Conservation (phyloP, 2,888 invertebrate genomes). For the Plutella xylostella region DNA sequence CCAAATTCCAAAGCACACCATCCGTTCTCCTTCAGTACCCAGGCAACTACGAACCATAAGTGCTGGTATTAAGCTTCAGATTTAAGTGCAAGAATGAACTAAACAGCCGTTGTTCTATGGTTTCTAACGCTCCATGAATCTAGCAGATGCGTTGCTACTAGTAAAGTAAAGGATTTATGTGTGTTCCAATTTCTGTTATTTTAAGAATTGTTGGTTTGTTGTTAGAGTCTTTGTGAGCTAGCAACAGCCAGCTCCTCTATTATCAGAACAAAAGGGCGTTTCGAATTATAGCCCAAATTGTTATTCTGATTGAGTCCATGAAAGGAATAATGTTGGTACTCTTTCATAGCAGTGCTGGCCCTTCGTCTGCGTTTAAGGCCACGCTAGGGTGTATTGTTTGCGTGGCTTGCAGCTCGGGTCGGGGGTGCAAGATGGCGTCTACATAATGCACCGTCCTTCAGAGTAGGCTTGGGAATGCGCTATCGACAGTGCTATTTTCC, state of each 20-base stretch:
- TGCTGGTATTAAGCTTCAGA: slow-evolving; percentile 22
- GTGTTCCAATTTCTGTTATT: too few relatives aligned
- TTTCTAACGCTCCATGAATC: slow-evolving; percentile 36
- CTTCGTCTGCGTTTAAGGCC: too few relatives aligned
- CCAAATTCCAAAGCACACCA: slow-evolving; percentile 63
- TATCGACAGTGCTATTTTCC: slow-evolving; percentile 48
- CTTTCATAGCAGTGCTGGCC: too few relatives aligned
- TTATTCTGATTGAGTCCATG: too few relatives aligned
- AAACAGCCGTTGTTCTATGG: slow-evolving; percentile 48
- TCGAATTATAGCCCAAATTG: too few relatives aligned
- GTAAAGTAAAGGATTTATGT: slow-evolving; percentile 10
- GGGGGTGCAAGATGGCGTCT: not conserved
- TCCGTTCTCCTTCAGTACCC: slow-evolving; percentile 35
- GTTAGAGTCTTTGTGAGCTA: too few relatives aligned
- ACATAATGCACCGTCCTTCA: slow-evolving; percentile 47
- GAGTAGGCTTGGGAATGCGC: slow-evolving; percentile 37
- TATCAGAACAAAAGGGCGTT: too few relatives aligned
- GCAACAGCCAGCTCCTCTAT: too few relatives aligned
- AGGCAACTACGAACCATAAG: slow-evolving; percentile 32
- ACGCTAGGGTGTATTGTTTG: too few relatives aligned
- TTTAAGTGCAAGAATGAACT: slow-evolving; percentile 23
- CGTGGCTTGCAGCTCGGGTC: not conserved
- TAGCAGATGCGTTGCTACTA: slow-evolving; percentile 40
- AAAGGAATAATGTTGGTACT: too few relatives aligned
- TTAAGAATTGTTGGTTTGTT: too few relatives aligned